phyloP scores from a whole-genome alignment of 2,888 invertebrate genomes.

The Ferdinandea cuprea region DNA sequence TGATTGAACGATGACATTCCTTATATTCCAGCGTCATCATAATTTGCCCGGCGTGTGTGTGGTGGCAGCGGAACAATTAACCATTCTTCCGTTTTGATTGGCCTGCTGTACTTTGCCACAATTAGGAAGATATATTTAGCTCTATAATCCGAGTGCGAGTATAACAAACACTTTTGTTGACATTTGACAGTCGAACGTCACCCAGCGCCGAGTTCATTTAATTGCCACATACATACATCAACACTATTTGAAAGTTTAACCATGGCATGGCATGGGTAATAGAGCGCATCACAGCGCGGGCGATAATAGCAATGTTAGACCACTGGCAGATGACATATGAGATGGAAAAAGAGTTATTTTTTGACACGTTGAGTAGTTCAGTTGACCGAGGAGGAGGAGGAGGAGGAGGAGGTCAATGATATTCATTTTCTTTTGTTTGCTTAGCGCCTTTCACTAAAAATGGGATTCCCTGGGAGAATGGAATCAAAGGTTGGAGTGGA shows the following conservation, averaged over 20 bases:
- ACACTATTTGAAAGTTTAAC: neutral
- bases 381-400: neutral
- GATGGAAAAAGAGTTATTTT: conserved; percentile 36
- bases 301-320: neutral
- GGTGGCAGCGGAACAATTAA: conserved; percentile 61
- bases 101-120: conserved; percentile 13
- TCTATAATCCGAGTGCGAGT: conserved; percentile 14
- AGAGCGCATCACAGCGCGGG: conserved; percentile 6
- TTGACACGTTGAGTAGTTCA: neutral
- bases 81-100: conserved; percentile 51
- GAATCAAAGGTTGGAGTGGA: conserved; percentile 18
- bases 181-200: conserved; percentile 15
- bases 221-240: conserved; percentile 6
- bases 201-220: conserved; percentile 18
- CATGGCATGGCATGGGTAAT: conserved; percentile 5
- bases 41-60: conserved; percentile 51
- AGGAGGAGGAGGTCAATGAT: conserved; percentile 1
- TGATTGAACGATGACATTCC: conserved; percentile 3
- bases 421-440: conserved; percentile 11
- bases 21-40: conserved; percentile 30
- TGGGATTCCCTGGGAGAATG: neutral
- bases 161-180: conserved; percentile 22
- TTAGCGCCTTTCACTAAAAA: conserved; percentile 17
- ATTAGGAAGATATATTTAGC: conserved; percentile 1
- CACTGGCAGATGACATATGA: conserved; percentile 25